phyloP scores from a whole-genome alignment of 23 tunicate genomes.

The Styela clava region DNA sequence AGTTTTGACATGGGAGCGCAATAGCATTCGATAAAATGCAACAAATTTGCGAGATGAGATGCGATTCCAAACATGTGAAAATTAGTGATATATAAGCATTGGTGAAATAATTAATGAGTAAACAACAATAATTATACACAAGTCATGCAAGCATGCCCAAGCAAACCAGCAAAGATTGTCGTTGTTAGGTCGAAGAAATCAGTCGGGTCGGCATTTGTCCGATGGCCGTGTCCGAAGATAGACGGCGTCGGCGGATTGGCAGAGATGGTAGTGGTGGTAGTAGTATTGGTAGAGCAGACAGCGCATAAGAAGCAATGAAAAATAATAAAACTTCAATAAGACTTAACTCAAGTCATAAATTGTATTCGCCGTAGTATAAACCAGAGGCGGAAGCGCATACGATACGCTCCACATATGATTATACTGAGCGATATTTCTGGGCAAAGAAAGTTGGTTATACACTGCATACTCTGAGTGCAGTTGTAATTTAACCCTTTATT shows the following conservation, averaged over 20 bases:
- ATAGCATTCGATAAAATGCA: too few relatives aligned
- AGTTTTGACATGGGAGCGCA: too few relatives aligned
- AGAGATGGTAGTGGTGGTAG: not conserved
- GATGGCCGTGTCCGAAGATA: not conserved
- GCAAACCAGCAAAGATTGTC: not conserved
- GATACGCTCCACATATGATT: too few relatives aligned
- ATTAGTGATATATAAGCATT: not conserved
- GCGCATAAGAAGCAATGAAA: not conserved
- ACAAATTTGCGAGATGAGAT: too few relatives aligned
- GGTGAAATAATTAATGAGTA: not conserved
- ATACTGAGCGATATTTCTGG: too few relatives aligned
- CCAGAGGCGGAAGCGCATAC: too few relatives aligned
- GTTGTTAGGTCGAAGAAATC: not conserved
- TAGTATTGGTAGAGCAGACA: not conserved
- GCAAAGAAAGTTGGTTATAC: too few relatives aligned
- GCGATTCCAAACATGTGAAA: not conserved
- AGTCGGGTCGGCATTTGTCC: not conserved
- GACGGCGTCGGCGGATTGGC: not conserved
- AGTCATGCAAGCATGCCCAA: constrained; percentile 1
- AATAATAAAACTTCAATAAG: not conserved
- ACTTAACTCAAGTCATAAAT: too few relatives aligned
- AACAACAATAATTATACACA: constrained; percentile 1
- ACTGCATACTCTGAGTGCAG: too few relatives aligned
- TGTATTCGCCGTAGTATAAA: too few relatives aligned
- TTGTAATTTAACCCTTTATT: too few relatives aligned